A percentile compares a stretch with the other conserved stretches of the same genome.
These are phyloP conservation scores for Pseudolaguvia tuberculata DNA, from an alignment of 2,113 vertebrate species.

Conservation along the genomic window DNA sequence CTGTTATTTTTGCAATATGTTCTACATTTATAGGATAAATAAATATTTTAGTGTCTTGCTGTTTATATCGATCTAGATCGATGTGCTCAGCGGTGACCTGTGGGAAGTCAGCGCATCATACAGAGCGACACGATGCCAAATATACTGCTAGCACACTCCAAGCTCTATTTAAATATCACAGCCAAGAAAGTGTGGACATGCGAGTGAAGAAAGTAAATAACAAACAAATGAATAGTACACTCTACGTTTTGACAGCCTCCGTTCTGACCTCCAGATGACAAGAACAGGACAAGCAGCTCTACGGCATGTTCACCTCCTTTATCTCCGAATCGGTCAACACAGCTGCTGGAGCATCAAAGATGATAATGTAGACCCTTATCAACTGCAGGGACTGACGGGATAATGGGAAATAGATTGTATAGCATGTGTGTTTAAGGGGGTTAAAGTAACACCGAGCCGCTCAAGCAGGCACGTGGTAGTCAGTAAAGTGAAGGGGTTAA, in stretches of 20 bases:
- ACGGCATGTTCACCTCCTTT: slow-evolving; percentile 3
- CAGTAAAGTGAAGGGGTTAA: background rate
- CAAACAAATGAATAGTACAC: slow-evolving; percentile 25
- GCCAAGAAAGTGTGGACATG: background rate
- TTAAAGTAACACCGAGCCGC: slow-evolving; percentile 11
- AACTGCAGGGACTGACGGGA: background rate
- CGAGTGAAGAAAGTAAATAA: slow-evolving; percentile 2
- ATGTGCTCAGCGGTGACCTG: background rate
- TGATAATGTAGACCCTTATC: slow-evolving; percentile 25
- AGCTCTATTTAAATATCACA: slow-evolving; percentile 22
- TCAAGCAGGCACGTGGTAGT: background rate
- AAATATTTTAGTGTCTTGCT: background rate
- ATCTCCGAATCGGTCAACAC: slow-evolving; percentile 25
- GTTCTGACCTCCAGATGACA: background rate
- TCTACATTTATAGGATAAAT: background rate
- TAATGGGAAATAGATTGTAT: background rate
- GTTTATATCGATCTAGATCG: background rate
- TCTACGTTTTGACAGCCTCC: slow-evolving; percentile 13
- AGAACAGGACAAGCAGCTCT: background rate
- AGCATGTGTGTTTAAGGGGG: background rate
- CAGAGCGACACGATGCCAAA: slow-evolving; percentile 4
- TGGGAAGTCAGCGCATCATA: slow-evolving; percentile 17
- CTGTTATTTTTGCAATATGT: background rate
- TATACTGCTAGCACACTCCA: slow-evolving; percentile 1
- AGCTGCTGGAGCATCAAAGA: slow-evolving; percentile 19